phyloP scores from a whole-genome alignment of 2,888 invertebrate species.

The Elegia similella region DNA sequence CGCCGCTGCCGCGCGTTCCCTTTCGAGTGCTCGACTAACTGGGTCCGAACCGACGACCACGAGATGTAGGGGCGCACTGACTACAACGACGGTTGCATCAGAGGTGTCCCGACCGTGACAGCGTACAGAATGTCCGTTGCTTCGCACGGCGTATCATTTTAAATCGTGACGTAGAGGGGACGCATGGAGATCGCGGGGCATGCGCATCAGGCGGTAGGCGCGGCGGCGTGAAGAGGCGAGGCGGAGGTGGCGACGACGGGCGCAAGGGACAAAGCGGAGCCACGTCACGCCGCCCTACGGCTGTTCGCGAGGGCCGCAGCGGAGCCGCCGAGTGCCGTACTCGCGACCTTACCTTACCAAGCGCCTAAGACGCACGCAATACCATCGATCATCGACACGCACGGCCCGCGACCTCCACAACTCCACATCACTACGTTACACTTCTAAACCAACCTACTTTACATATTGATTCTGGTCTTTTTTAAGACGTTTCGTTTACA shows the following conservation, averaged over 20 bases:
- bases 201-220: conserved; percentile 68
- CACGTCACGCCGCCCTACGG: conserved; percentile 46
- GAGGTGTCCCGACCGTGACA: conserved; percentile 43
- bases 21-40: conserved; percentile 56
- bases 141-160: conserved; percentile 59
- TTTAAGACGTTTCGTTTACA: conserved; percentile 27
- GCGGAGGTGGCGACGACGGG: conserved; percentile 52
- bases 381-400: conserved; percentile 70
- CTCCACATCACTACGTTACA: conserved; percentile 44
- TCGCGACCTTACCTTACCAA: conserved; percentile 54
- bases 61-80: conserved; percentile 35
- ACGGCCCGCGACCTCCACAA: conserved; percentile 54
- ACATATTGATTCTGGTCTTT: conserved; percentile 53
- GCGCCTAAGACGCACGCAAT: conserved; percentile 55
- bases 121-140: conserved; percentile 50
- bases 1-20: conserved; percentile 64
- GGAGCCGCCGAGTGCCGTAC: conserved; percentile 34
- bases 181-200: conserved; percentile 61
- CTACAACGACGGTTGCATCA: conserved; percentile 41
- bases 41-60: conserved; percentile 40
- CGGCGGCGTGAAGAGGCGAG: conserved; percentile 55
- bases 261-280: conserved; percentile 60
- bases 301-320: conserved; percentile 47
- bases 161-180: conserved; percentile 64
- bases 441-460: conserved; percentile 52